These are phyloP conservation scores for Vanessa atalanta DNA, from an alignment of 1,140 invertebrate species.

Conservation along the genomic window DNA sequence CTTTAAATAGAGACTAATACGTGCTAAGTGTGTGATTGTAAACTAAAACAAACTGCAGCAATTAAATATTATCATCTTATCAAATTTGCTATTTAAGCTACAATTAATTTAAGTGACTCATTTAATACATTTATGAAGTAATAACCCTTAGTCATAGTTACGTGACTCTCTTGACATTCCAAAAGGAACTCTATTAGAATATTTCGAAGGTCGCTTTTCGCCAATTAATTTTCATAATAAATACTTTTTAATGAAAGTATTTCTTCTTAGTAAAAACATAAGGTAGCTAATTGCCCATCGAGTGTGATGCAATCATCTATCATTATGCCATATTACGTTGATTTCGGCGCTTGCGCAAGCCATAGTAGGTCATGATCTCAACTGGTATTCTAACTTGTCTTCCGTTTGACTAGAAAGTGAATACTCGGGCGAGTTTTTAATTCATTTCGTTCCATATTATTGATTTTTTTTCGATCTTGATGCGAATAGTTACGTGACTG, in stretches of 20 bases:
- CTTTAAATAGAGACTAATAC: too few relatives aligned
- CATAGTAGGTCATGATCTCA: conserved; percentile 38
- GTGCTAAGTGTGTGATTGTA: too few relatives aligned
- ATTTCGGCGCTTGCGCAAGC: conserved; percentile 30
- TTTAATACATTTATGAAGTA: background rate
- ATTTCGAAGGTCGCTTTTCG: background rate
- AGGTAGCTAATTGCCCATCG: conserved; percentile 12
- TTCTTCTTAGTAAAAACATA: conserved; percentile 7
- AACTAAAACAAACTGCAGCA: too few relatives aligned
- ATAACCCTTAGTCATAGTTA: background rate
- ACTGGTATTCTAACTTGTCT: conserved; percentile 25
- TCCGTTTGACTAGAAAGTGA: conserved; percentile 37
- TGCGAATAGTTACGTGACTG: background rate
- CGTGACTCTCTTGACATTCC: background rate
- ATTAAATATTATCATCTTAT: too few relatives aligned
- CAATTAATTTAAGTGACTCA: background rate
- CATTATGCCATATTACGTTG: conserved; percentile 35
- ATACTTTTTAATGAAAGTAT: background rate
- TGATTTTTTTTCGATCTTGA: background rate
- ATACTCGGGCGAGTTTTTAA: conserved; percentile 5
- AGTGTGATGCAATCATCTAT: conserved; percentile 29
- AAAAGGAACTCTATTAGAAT: background rate
- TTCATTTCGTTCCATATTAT: background rate
- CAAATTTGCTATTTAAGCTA: too few relatives aligned
- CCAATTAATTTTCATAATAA: background rate